Percentiles rank a stretch among this genome's conserved stretches.
Evolutionary conservation across 2,797 vertebrate genomes (phyloP).

Genomic region (Pempheris klunzingeri): DNA sequence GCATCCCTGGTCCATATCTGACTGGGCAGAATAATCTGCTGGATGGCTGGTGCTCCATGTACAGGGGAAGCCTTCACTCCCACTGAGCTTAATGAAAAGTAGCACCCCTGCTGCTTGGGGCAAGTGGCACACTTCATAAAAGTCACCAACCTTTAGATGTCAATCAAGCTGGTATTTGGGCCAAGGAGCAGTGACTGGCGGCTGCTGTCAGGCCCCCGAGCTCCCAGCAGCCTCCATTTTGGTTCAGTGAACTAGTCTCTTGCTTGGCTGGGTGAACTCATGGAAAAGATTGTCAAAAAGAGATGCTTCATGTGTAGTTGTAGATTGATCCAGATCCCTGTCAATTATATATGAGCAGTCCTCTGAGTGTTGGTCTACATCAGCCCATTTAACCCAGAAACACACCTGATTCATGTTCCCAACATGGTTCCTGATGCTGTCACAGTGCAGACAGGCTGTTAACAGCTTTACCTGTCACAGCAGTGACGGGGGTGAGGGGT

Average conservation of each 20-base stretch:
- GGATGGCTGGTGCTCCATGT: not conserved
- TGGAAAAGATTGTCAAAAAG: slow-evolving; percentile 38
- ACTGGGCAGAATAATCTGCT: not conserved
- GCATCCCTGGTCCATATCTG: not conserved
- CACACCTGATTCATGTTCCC: slow-evolving; percentile 30
- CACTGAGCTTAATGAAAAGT: slow-evolving; percentile 65
- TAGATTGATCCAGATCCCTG: slow-evolving; percentile 43
- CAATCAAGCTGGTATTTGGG: slow-evolving; percentile 76
- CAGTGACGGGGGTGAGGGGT: not conserved
- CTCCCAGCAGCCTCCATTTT: slow-evolving; percentile 56
- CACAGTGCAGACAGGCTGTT: not conserved
- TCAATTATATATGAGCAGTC: slow-evolving; percentile 64
- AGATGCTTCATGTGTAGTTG: slow-evolving; percentile 46
- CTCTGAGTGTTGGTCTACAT: slow-evolving; percentile 58
- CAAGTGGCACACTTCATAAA: slow-evolving; percentile 68
- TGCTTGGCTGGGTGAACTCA: slow-evolving; percentile 22
- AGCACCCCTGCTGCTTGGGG: slow-evolving; percentile 51
- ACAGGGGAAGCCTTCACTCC: slow-evolving; percentile 20
- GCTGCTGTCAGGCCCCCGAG: slow-evolving; percentile 35
- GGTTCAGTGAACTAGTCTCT: slow-evolving; percentile 35
- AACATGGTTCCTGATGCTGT: slow-evolving; percentile 24
- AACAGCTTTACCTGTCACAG: not conserved
- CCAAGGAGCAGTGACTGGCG: slow-evolving; percentile 59
- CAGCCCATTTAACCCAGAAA: slow-evolving; percentile 50
- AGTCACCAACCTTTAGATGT: slow-evolving; percentile 72